Evolutionary conservation across 1,140 invertebrate genomes (phyloP), one percentile per base, ranked within the genome.

Genomic region (Episyrphus balteatus): DNA sequence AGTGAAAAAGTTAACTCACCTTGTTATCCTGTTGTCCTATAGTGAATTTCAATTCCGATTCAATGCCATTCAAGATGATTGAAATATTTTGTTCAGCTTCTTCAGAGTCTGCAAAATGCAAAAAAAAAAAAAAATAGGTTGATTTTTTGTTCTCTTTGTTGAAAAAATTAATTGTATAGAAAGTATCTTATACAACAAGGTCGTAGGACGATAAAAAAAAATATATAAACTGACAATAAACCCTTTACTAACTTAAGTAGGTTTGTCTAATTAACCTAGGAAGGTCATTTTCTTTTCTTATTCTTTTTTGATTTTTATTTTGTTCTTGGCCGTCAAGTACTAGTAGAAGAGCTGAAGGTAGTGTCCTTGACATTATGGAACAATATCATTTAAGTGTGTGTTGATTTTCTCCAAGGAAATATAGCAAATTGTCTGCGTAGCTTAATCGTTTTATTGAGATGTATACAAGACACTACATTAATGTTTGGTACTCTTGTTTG

Each of bases 61-160:
- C 89, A 65, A 88, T 86, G 14, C 85, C 87, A 64, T 93, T 91
- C 51, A 93, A 71, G 75, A 91, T 83, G 47, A 94, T 86, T 39
- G 84, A 88, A 46, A 93, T 85, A 37, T 86, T 82, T 62, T 90
- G 82, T 54, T 87, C 81, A 33, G 76, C 75, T 48, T 83, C 76
- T 38, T 66, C 63, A 41, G 77, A 77, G 67, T 87, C 84, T 84
- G 75, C 30, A n/a, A n/a, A 63, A 75, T 55, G 58, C 67, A 58
- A 52, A 46, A 51, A 48, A 48, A 30, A 46, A 26, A 41, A 41
- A n/a, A 12, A 36, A 36, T 36, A 36, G 10, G 21, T 26, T 26
- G 8, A 26, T 26, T 8, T 26, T 26, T n/a, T 38, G 11, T 15
- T 17, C 13, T n/a, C 17, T 38, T 38, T n/a, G 9, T 17, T 15